Percentiles rank a stretch among this genome's conserved stretches.
Evolutionary conservation across 2,797 vertebrate species (phyloP).

Genomic region (Pelochelys cantorii): DNA sequence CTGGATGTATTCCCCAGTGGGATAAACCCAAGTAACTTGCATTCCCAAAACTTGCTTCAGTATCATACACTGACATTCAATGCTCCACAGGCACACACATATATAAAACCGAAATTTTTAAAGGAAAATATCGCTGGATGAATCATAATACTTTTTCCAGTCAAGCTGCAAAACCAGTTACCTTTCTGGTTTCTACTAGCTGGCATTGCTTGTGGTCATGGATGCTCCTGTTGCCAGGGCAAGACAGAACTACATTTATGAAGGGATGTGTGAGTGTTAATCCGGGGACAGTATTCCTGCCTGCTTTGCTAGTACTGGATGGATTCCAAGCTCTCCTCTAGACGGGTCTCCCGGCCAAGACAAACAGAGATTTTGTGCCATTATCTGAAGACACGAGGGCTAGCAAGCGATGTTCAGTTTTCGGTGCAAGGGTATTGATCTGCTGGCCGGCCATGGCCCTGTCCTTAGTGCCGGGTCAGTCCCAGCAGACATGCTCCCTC

Average conservation of each 20-base stretch:
- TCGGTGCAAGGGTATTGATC: neutral
- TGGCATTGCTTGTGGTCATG: neutral
- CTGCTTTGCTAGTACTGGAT: neutral
- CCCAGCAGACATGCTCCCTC: neutral
- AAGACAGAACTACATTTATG: neutral
- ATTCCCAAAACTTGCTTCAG: neutral
- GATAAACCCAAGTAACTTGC: neutral
- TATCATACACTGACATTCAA: neutral
- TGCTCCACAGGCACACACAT: neutral
- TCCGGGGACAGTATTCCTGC: neutral
- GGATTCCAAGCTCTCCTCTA: neutral
- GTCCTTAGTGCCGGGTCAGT: neutral
- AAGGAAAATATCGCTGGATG: neutral
- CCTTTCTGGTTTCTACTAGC: neutral
- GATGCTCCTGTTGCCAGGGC: neutral
- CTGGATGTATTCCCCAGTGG: neutral
- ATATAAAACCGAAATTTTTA: neutral
- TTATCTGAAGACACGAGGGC: neutral
- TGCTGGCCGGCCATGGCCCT: neutral
- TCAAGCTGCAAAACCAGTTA: neutral
- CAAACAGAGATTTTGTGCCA: neutral
- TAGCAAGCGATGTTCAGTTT: neutral
- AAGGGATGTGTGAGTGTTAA: neutral
- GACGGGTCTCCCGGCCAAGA: neutral
- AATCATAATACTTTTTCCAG: neutral